A percentile compares a stretch with the other conserved stretches of the same genome.
Conservation (phyloP, 53 echinoderm and acorn worm species). For the Crossaster papposus region DNA sequence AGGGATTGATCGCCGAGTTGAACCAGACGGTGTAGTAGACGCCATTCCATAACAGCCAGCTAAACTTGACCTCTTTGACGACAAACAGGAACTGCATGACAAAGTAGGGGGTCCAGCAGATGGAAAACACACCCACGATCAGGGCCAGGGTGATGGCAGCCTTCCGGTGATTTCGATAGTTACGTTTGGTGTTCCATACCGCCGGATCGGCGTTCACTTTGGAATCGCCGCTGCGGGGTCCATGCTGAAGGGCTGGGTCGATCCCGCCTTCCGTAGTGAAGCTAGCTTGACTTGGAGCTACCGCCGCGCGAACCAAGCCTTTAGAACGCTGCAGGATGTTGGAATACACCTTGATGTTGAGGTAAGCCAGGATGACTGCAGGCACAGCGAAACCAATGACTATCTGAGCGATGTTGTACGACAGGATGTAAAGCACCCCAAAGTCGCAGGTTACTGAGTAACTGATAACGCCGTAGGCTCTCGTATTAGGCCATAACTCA, state of each 20-base stretch:
- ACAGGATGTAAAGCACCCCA: constrained; percentile 41
- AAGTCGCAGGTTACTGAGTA: constrained; percentile 56
- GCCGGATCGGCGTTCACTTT: neutral
- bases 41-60: constrained; percentile 48
- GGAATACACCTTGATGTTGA: constrained; percentile 44
- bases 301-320: constrained; percentile 24
- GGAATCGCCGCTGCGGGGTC: neutral
- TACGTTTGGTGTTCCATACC: constrained; percentile 13
- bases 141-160: constrained; percentile 56
- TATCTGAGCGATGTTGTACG: constrained; percentile 44
- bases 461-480: neutral
- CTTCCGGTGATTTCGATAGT: constrained; percentile 44
- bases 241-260: neutral
- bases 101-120: constrained; percentile 60
- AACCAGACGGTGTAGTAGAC: constrained; percentile 49
- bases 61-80: constrained; percentile 30
- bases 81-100: constrained; percentile 43
- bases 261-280: neutral
- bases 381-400: constrained; percentile 33
- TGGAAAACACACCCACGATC: constrained; percentile 40
- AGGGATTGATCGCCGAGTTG: constrained; percentile 63
- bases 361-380: constrained; percentile 18
- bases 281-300: neutral
- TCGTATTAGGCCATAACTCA: constrained; percentile 20
- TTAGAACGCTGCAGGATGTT: constrained; percentile 43